Conservation (phyloP, 1,140 invertebrate species). For the Littorina saxatilis region DNA sequence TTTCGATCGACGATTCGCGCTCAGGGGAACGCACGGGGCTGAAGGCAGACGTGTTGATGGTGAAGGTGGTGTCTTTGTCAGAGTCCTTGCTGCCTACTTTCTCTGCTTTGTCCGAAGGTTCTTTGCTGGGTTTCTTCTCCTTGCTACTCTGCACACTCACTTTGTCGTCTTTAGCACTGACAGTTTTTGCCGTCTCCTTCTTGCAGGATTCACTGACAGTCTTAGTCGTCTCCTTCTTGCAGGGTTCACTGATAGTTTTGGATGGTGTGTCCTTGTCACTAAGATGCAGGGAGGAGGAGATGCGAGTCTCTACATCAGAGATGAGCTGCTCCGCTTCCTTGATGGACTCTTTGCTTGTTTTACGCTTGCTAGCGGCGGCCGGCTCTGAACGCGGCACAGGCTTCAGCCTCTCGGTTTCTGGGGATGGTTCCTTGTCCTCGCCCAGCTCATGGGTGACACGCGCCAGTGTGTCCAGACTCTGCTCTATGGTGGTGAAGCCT, state of each 20-base stretch:
- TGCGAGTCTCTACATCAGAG: slow-evolving; percentile 25
- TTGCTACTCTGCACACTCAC: background rate
- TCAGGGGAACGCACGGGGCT: background rate
- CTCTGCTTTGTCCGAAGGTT: background rate
- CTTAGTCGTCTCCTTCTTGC: background rate
- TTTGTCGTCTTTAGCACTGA: too few relatives aligned
- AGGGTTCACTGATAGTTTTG: background rate
- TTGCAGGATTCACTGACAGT: background rate
- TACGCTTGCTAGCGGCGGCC: background rate
- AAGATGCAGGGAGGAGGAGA: slow-evolving; percentile 22
- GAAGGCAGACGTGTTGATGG: background rate
- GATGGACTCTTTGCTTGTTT: background rate
- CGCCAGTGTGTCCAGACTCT: slow-evolving; percentile 11
- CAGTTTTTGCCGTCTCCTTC: background rate
- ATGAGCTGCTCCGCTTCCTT: slow-evolving; percentile 29
- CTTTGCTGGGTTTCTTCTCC: background rate
- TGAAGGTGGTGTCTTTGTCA: background rate
- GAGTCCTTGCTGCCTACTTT: background rate
- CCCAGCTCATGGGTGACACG: slow-evolving; percentile 21
- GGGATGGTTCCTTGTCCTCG: slow-evolving; percentile 17
- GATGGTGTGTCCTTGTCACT: background rate
- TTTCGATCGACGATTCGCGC: background rate
- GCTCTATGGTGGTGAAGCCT: slow-evolving; percentile 10
- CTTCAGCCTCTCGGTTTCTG: background rate
- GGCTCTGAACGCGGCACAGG: background rate